A percentile compares a stretch with the other conserved stretches of the same genome.
Evolutionary conservation across 2,113 vertebrate genomes (phyloP).

Genomic region (Notechis scutatus): DNA sequence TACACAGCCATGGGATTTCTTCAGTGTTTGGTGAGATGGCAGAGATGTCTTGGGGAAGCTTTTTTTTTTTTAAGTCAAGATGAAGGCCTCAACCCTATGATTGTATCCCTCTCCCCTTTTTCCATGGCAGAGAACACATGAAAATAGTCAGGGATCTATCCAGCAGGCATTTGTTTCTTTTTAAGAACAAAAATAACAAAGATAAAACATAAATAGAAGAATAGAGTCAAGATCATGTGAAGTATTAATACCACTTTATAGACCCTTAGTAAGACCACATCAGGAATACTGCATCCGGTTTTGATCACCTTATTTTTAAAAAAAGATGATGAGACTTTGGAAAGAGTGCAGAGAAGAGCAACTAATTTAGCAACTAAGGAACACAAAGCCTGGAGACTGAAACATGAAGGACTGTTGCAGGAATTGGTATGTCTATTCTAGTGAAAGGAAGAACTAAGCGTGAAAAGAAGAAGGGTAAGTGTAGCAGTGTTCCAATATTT

Average conservation of each 20-base stretch:
- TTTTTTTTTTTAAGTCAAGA: neutral
- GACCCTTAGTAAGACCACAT: neutral
- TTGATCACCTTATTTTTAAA: neutral
- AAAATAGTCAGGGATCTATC: neutral
- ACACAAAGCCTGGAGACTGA: too few relatives aligned
- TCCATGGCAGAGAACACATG: neutral
- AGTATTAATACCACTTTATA: neutral
- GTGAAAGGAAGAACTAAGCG: neutral
- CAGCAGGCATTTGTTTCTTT: neutral
- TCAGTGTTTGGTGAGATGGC: neutral
- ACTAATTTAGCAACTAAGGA: too few relatives aligned
- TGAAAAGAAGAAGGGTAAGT: too few relatives aligned
- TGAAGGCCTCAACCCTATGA: neutral
- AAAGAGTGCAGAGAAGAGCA: neutral
- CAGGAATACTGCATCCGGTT: neutral
- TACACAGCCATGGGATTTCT: neutral
- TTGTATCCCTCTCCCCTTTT: neutral
- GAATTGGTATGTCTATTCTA: too few relatives aligned
- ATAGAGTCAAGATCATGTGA: neutral
- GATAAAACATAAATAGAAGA: neutral
- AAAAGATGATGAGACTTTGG: neutral
- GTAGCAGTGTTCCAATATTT: neutral
- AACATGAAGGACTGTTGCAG: too few relatives aligned
- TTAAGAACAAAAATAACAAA: constrained; percentile 5
- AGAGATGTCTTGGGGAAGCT: neutral